phyloP scores from a whole-genome alignment of 2,797 vertebrate species.

The Cuculus canorus region DNA sequence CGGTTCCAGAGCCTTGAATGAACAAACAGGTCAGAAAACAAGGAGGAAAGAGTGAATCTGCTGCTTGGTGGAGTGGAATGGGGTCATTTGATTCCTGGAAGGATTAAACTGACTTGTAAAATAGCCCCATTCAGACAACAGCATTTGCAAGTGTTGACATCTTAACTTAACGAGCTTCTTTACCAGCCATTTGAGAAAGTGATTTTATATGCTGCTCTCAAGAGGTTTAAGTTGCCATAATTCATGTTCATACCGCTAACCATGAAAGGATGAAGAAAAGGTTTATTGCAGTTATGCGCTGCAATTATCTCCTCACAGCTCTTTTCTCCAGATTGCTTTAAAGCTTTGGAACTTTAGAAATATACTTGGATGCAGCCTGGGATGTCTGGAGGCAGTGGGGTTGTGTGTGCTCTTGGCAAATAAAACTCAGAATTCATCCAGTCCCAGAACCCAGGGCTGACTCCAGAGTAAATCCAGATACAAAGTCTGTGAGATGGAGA shows the following conservation, averaged over 20 bases:
- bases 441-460: neutral
- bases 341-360: neutral
- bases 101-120: conserved; percentile 57
- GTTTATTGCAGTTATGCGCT: conserved; percentile 39
- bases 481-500: neutral
- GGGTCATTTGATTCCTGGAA: neutral
- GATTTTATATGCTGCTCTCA: conserved; percentile 20
- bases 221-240: conserved; percentile 18
- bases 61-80: neutral
- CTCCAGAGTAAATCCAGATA: neutral
- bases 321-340: neutral
- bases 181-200: neutral
- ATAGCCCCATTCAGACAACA: neutral
- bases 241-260: conserved; percentile 43
- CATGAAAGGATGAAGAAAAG: conserved; percentile 67
- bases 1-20: neutral
- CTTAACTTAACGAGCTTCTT: conserved; percentile 1
- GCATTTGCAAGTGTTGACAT: neutral
- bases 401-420: neutral
- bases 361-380: neutral
- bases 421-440: neutral
- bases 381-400: neutral
- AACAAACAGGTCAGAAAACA: neutral
- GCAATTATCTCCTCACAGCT: neutral
- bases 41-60: neutral